phyloP scores from a whole-genome alignment of 1,140 invertebrate species.

The Dreissena polymorpha region DNA sequence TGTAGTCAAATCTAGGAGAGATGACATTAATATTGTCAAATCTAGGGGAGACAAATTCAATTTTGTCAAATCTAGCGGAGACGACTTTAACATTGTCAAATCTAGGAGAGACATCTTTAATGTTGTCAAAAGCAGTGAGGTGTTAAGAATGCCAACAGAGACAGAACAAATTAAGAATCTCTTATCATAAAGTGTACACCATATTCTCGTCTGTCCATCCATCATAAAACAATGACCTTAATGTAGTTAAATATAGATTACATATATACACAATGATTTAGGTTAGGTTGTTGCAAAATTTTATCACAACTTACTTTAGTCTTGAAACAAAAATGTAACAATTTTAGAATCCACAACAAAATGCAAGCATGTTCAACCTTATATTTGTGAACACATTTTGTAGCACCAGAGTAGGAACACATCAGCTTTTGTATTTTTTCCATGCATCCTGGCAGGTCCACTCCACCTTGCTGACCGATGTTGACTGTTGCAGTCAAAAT shows the following conservation, averaged over 20 bases:
- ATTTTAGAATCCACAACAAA: not conserved
- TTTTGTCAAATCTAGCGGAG: no score
- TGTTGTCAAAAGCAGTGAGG: no score
- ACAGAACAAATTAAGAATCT: no score
- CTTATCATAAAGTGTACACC: not conserved
- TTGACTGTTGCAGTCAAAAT: conserved; percentile 49
- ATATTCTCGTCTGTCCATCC: not conserved
- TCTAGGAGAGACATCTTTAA: no score
- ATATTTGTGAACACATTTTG: conserved; percentile 60
- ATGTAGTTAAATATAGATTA: not conserved
- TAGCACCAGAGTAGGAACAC: conserved; percentile 57
- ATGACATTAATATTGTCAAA: no score
- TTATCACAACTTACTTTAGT: not conserved
- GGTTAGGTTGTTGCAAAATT: not conserved
- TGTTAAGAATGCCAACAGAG: no score
- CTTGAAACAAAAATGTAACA: not conserved
- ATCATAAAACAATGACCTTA: not conserved
- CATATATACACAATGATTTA: not conserved
- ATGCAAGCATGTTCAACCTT: conserved; percentile 55
- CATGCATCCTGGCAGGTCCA: conserved; percentile 58
- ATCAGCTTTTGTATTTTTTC: conserved; percentile 57
- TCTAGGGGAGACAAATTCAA: no score
- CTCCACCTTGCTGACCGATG: conserved; percentile 54
- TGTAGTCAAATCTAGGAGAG: no score
- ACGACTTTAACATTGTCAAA: no score